A percentile compares a stretch with the other conserved stretches of the same genome.
Conservation (phyloP, 1,140 invertebrate genomes). For the Adoxophyes honmai region DNA sequence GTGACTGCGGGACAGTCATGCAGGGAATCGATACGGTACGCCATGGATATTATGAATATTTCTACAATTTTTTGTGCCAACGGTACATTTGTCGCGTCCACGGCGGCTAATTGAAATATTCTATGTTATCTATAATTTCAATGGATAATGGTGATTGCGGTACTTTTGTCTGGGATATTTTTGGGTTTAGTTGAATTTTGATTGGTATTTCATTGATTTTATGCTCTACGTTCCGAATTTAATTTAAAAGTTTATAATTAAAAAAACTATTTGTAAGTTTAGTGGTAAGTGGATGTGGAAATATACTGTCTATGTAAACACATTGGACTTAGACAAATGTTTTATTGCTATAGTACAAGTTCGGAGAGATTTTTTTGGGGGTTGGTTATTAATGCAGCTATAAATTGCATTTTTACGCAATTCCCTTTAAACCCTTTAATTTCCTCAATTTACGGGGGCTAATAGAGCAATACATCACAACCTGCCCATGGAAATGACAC, state of each 20-base stretch:
- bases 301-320: too few relatives aligned
- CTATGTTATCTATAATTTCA: constrained; percentile 23
- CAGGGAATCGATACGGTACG: constrained; percentile 56
- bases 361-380: too few relatives aligned
- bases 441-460: neutral
- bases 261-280: too few relatives aligned
- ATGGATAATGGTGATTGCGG: neutral
- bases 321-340: too few relatives aligned
- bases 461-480: constrained; percentile 6
- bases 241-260: too few relatives aligned
- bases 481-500: constrained; percentile 14
- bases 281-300: too few relatives aligned
- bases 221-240: too few relatives aligned
- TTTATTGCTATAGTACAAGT: too few relatives aligned
- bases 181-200: neutral
- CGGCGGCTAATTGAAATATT: constrained; percentile 66
- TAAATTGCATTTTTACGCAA: too few relatives aligned
- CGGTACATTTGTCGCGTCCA: constrained; percentile 44
- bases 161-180: neutral
- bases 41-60: constrained; percentile 74
- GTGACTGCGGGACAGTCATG: constrained; percentile 23
- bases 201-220: neutral
- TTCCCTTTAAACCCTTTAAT: neutral
- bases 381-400: too few relatives aligned
- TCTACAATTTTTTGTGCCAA: constrained; percentile 51